These are phyloP conservation scores for Hafferia zeledoni DNA, from an alignment of 2,797 vertebrate species.

Conservation along the genomic window DNA sequence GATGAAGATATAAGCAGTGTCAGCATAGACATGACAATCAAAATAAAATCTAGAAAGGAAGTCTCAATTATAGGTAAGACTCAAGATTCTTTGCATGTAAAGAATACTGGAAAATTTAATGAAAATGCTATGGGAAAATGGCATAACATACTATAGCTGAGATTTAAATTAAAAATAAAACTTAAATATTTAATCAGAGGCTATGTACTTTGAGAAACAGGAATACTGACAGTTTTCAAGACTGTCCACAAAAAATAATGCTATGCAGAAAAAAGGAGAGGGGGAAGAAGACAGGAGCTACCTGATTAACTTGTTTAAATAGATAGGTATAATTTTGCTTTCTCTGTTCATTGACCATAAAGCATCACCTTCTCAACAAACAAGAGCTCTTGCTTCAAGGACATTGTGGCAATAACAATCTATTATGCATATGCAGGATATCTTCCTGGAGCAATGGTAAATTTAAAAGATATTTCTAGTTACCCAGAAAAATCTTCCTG, in stretches of 20 bases:
- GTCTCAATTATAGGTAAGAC: not conserved
- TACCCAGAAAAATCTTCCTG: slow-evolving; percentile 97
- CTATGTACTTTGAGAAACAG: not conserved
- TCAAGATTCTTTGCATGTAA: not conserved
- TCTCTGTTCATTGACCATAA: not conserved
- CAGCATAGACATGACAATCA: not conserved
- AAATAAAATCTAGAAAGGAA: not conserved
- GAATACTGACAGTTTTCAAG: not conserved
- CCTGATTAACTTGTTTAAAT: not conserved
- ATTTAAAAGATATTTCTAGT: slow-evolving; percentile 33
- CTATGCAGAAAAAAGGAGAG: not conserved
- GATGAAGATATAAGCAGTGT: not conserved
- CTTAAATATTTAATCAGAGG: not conserved
- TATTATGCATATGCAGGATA: not conserved
- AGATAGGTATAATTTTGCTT: not conserved
- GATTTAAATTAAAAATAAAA: not conserved
- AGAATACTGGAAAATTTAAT: not conserved
- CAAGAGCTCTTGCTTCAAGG: not conserved
- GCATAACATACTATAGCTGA: not conserved
- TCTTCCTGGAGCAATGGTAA: not conserved
- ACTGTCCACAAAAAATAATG: not conserved
- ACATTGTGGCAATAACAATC: slow-evolving; percentile 1
- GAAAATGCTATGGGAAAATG: not conserved
- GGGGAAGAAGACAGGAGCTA: not conserved
- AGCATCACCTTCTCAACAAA: not conserved